Conservation (phyloP, 1,140 invertebrate species). For the Caenorhabditis tropicalis region DNA sequence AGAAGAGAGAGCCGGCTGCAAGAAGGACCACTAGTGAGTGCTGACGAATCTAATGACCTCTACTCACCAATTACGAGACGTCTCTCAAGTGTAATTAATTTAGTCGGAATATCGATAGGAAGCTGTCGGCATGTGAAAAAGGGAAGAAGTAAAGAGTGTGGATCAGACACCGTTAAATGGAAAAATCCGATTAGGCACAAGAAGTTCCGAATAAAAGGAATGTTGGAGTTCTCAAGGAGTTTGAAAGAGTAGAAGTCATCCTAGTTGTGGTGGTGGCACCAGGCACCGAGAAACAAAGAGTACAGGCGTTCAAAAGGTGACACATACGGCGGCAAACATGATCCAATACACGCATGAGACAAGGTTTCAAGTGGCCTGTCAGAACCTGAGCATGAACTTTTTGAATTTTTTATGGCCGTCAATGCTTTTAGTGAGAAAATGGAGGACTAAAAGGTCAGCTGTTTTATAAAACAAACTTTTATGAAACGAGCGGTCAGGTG, state of each 20-base stretch:
- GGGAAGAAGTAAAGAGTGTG: background rate
- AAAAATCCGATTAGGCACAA: background rate
- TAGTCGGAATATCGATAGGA: slow-evolving; percentile 40
- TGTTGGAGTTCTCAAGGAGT: background rate
- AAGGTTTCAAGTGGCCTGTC: slow-evolving; percentile 18
- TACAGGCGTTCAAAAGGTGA: slow-evolving; percentile 1
- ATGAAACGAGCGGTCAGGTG: background rate
- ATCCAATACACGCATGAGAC: background rate
- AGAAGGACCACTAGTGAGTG: slow-evolving; percentile 27
- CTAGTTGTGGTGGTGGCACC: background rate
- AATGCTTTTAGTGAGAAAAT: background rate
- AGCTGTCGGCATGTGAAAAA: slow-evolving; percentile 9
- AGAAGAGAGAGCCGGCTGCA: slow-evolving; percentile 13
- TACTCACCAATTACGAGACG: slow-evolving; percentile 41
- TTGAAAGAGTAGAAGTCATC: background rate
- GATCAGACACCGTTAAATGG: background rate
- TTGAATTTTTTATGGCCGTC: background rate
- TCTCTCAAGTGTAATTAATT: slow-evolving; percentile 45
- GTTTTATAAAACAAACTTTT: slow-evolving; percentile 33
- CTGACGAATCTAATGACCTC: slow-evolving; percentile 43
- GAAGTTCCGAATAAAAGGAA: background rate
- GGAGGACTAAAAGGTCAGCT: background rate
- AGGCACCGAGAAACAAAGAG: background rate
- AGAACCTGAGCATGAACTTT: slow-evolving; percentile 8
- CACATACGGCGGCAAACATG: slow-evolving; percentile 3